Percentiles rank a stretch among this genome's conserved stretches.
phyloP scores from a whole-genome alignment of 2,888 invertebrate species.

The Coleophora flavipennella region DNA sequence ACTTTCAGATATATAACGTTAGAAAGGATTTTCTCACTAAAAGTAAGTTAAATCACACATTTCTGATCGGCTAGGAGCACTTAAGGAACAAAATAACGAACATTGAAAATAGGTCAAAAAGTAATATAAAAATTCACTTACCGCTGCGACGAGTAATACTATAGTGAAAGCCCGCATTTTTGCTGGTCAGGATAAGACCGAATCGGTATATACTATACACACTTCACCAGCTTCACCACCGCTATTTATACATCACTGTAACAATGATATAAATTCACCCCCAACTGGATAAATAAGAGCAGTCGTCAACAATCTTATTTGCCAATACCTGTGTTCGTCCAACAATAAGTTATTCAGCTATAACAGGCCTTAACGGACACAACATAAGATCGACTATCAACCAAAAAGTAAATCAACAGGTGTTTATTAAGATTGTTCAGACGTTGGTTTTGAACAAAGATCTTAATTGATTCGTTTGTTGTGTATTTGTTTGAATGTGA shows the following conservation, averaged over 20 bases:
- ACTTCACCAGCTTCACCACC: constrained; percentile 15
- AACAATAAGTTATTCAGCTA: neutral
- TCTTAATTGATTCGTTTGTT: constrained; percentile 40
- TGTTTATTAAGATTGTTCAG: constrained; percentile 9
- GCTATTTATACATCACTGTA: constrained; percentile 47
- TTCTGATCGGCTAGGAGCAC: too few relatives aligned
- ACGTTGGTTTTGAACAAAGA: constrained; percentile 33
- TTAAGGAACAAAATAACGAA: too few relatives aligned
- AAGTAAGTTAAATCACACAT: too few relatives aligned
- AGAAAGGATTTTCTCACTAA: too few relatives aligned
- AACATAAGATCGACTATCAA: neutral
- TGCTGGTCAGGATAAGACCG: constrained; percentile 47
- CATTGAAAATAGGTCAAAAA: constrained; percentile 1
- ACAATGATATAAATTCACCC: constrained; percentile 27
- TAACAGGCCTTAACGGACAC: neutral
- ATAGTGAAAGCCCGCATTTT: constrained; percentile 50
- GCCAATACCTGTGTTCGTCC: neutral
- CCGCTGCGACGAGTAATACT: constrained; percentile 47
- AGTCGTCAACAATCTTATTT: neutral
- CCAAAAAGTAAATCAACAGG: neutral
- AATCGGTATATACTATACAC: constrained; percentile 65
- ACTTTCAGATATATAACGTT: too few relatives aligned
- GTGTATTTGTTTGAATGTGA: constrained; percentile 22
- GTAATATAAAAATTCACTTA: constrained; percentile 31
- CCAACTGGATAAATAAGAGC: constrained; percentile 40